phyloP scores from a whole-genome alignment of 2,888 invertebrate species.

The Helleia helle region DNA sequence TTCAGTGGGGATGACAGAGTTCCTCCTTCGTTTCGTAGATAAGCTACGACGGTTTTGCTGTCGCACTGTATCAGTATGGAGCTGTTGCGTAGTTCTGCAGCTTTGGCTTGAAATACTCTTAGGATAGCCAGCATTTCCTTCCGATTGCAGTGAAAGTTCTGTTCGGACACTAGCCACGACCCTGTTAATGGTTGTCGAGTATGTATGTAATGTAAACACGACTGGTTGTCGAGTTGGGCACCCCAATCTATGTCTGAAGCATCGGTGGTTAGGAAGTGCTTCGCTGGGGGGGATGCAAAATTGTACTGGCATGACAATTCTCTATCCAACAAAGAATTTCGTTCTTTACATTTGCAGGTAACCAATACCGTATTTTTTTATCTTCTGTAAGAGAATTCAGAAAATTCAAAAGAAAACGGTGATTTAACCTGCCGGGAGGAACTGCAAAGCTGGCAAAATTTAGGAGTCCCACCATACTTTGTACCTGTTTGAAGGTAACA shows the following conservation, averaged over 20 bases:
- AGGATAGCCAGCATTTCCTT: conserved; percentile 20
- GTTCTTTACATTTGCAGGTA: too few relatives aligned
- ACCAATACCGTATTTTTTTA: too few relatives aligned
- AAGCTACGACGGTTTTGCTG: conserved; percentile 16
- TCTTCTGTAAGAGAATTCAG: too few relatives aligned
- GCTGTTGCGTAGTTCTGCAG: background rate
- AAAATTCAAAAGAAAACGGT: conserved; percentile 17
- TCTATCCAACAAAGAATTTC: too few relatives aligned
- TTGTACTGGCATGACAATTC: too few relatives aligned
- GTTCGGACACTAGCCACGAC: too few relatives aligned
- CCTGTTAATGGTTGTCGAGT: too few relatives aligned
- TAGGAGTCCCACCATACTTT: conserved; percentile 21
- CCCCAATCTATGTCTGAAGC: conserved; percentile 19
- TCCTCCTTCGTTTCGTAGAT: conserved; percentile 17
- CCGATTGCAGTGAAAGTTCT: conserved; percentile 19
- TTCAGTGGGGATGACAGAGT: background rate
- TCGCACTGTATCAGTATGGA: conserved; percentile 17
- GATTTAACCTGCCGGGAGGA: conserved; percentile 21
- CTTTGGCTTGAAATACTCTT: background rate
- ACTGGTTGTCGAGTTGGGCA: conserved; percentile 15
- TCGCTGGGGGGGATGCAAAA: background rate
- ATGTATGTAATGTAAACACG: too few relatives aligned
- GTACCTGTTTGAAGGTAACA: conserved; percentile 16
- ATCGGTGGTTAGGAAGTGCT: conserved; percentile 15
- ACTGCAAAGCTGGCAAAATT: conserved; percentile 24